Evolutionary conservation across 2,797 vertebrate species (phyloP), one percentile per base, ranked within the genome.

Genomic region (Chelon labrosus): DNA sequence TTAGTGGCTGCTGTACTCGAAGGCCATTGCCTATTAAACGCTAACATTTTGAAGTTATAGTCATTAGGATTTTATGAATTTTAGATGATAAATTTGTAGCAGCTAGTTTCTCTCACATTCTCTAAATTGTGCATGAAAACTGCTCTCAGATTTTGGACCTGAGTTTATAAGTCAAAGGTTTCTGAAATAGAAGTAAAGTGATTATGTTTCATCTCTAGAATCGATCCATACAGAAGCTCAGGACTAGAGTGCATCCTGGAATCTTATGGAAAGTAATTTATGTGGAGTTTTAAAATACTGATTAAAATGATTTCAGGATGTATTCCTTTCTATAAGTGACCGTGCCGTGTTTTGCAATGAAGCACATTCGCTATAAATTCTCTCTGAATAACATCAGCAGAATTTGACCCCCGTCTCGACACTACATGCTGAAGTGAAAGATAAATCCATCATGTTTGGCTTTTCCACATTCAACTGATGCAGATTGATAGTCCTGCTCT

Each of bases 381-480:
- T 55, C 13, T 27, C 51, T 41, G 46, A 73, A 57, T 6, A 46
- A 47, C 77, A 74, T 85, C 80, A 78, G 82, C 83, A 83, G 72
- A 79, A 75, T 65, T 19, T 49, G 80, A 85, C 77, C 71, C 59
- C 73, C 60, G 31, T 75, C 47, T 76, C 58, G 51, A 53, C 65
- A 35, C 61, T 66, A 17, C 27, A 59, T 17, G 81, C 73, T 59
- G 65, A 22, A 82, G 14, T 41, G 73, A 70, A 11, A 81, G 79
- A 86, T 85, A 72, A 72, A 92, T 70, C 82, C 54, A 79, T 91
- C 89, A 85, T 54, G 25, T 88, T 74, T 25, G 73, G 65, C 59
- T 80, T 84, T 90, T 89, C 76, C 79, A 85, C 77, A 25, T 87
- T 75, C 73, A 79, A 10, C 76, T 86, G 77, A 91, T 91, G 77